Conservation (phyloP, 1,140 invertebrate species). For the Thrips palmi region DNA sequence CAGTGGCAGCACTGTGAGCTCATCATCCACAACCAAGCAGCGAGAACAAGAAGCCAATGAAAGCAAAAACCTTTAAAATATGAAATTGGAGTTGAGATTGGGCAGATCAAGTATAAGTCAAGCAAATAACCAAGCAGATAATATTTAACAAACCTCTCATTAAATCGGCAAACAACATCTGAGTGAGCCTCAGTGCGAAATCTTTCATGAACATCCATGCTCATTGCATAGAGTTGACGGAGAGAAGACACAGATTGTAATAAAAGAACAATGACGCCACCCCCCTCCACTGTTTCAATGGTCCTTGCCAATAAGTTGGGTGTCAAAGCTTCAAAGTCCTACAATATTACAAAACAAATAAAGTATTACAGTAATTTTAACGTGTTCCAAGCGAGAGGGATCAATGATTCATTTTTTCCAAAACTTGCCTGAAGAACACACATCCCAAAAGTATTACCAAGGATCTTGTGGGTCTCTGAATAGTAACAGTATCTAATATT, state of each 20-base stretch:
- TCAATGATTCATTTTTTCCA: conserved; percentile 6
- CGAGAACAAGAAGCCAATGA: conserved; percentile 74
- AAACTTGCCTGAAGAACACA: conserved; percentile 71
- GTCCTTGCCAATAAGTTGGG: conserved; percentile 94
- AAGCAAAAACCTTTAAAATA: conserved; percentile 57
- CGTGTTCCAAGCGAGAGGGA: background rate
- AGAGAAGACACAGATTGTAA: conserved; percentile 73
- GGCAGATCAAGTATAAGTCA: background rate
- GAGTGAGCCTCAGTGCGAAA: conserved; percentile 89
- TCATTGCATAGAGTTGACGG: conserved; percentile 88
- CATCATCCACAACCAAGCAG: conserved; percentile 88
- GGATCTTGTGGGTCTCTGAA: conserved; percentile 90
- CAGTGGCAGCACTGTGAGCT: conserved; percentile 78
- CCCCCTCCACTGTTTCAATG: conserved; percentile 96
- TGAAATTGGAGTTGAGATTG: conserved; percentile 7
- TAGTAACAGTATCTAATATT: conserved; percentile 97
- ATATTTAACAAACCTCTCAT: conserved; percentile 47
- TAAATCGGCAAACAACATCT: conserved; percentile 84
- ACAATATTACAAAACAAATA: conserved; percentile 16
- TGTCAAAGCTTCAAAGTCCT: conserved; percentile 99
- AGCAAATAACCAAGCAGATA: conserved; percentile 3
- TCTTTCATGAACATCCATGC: conserved; percentile 96
- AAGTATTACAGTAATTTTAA: background rate
- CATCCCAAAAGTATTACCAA: conserved; percentile 96
- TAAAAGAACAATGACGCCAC: conserved; percentile 81